Base-by-base conservation (phyloP, 2,797 vertebrate species). In the Sternotherus odoratus region DNA sequence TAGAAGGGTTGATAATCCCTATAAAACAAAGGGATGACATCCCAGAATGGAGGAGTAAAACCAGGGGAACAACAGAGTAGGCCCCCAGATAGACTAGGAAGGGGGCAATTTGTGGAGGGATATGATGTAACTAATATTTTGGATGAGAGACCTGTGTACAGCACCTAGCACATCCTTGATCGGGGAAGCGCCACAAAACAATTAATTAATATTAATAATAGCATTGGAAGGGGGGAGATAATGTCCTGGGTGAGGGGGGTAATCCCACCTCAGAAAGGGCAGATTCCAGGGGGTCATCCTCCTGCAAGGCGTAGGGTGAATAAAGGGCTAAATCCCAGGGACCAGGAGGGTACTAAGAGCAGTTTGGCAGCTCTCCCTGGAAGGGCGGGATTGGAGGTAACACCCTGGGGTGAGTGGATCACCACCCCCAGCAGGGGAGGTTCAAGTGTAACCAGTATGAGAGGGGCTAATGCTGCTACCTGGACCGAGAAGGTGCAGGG, bases 1-100 rank as follows among this genome's bases (percentile, higher is more conserved):
- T 92, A 89, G 95, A 95, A 72, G 15, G 7, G 1, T 81, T 0
- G 77, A 80, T 82, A 88, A 30, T 63, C 90, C 82, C 94, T 57
- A 5, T 4, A 93, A 85, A 89, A 75, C 57, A 92, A 84, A 66
- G 2, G 6, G 4, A 3, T 0, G 21, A 49, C 13, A 43, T 36
- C 56, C 63, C 86, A 92, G 60, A 66, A 84, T 88, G 23, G 49
- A 77, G 48, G 30, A 12, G 16, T 51, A 6, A 10, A 80, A 85
- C 0, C 5, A 12, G n/a, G 12, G 43, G 66, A 66, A 8, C 10
- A 16, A 50, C 30, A 4, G 10, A 21, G 7, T 48, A 43, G 49
- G 16, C 19, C 30, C 77, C 33, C 30, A 51, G 17, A 13, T 23
- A 4, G 5, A 3, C 75, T 50, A 50, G 4, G 24, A 39, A 26